phyloP scores from a whole-genome alignment of 2,888 invertebrate species.

The Zele albiditarsus region DNA sequence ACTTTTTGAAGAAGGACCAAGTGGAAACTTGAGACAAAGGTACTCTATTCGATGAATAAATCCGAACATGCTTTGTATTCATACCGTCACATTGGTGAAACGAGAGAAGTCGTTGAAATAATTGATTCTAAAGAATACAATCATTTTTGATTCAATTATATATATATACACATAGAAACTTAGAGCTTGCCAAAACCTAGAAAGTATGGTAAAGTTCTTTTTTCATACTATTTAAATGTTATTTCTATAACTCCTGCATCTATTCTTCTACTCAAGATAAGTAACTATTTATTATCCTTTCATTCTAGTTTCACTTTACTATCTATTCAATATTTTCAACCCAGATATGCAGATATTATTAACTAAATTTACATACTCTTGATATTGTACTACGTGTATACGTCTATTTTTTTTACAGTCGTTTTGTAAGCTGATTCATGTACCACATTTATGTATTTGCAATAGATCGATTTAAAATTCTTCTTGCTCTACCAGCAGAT shows the following conservation, averaged over 20 bases:
- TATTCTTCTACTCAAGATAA: too few relatives aligned
- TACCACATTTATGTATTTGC: background rate
- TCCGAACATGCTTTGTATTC: conserved; percentile 6
- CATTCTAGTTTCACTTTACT: too few relatives aligned
- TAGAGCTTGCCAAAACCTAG: too few relatives aligned
- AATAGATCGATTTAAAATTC: conserved; percentile 1
- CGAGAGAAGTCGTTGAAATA: background rate
- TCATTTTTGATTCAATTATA: background rate
- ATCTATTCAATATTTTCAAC: too few relatives aligned
- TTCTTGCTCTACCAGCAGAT: conserved; percentile 35
- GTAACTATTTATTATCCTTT: too few relatives aligned
- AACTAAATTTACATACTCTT: background rate
- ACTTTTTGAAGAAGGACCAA: conserved; percentile 11
- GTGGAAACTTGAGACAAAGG: conserved; percentile 23
- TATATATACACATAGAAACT: background rate
- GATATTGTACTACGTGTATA: background rate
- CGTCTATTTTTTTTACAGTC: background rate
- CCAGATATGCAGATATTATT: background rate
- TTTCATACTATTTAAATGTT: too few relatives aligned
- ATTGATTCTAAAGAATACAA: background rate
- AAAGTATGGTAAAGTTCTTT: too few relatives aligned
- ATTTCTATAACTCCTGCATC: too few relatives aligned
- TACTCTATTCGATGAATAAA: conserved; percentile 25
- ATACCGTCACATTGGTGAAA: background rate
- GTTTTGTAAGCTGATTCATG: background rate